Evolutionary conservation across 2,888 invertebrate genomes (phyloP).

Genomic region (Heliothis peltigera): DNA sequence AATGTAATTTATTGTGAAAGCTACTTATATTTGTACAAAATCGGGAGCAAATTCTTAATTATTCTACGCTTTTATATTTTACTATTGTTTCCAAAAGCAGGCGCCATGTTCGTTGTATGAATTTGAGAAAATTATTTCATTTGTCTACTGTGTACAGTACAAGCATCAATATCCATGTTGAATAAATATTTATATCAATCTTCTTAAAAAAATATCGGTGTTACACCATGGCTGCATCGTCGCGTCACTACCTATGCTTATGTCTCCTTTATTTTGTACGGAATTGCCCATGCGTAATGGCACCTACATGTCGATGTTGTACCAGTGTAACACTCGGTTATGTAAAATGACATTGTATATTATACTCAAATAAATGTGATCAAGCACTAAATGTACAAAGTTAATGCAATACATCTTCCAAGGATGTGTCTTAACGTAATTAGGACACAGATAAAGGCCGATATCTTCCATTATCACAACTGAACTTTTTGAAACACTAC

Average conservation of each 20-base stretch:
- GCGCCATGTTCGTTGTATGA: conserved; percentile 6
- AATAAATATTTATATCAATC: conserved; percentile 15
- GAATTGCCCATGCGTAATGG: not conserved
- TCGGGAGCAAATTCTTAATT: conserved; percentile 69
- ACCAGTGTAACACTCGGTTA: not conserved
- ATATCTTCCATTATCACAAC: conserved; percentile 38
- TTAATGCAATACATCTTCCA: conserved; percentile 46
- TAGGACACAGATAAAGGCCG: conserved; percentile 12
- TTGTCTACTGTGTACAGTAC: conserved; percentile 25
- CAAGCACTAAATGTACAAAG: conserved; percentile 51
- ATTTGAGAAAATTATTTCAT: conserved; percentile 11
- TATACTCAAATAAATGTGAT: conserved; percentile 33
- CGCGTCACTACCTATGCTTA: not conserved
- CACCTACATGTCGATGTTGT: not conserved
- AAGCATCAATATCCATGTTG: conserved; percentile 27
- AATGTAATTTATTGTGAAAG: conserved; percentile 42
- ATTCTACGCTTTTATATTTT: conserved; percentile 53
- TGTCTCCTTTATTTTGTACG: not conserved
- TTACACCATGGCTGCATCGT: not conserved
- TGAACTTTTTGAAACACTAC: conserved; percentile 31
- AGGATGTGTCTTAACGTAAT: conserved; percentile 13
- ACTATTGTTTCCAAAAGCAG: conserved; percentile 23
- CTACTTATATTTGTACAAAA: conserved; percentile 67
- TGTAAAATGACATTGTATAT: conserved; percentile 19
- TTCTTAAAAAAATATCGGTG: conserved; percentile 2